Conservation (phyloP, 2,797 vertebrate species). For the Potorous gilbertii region DNA sequence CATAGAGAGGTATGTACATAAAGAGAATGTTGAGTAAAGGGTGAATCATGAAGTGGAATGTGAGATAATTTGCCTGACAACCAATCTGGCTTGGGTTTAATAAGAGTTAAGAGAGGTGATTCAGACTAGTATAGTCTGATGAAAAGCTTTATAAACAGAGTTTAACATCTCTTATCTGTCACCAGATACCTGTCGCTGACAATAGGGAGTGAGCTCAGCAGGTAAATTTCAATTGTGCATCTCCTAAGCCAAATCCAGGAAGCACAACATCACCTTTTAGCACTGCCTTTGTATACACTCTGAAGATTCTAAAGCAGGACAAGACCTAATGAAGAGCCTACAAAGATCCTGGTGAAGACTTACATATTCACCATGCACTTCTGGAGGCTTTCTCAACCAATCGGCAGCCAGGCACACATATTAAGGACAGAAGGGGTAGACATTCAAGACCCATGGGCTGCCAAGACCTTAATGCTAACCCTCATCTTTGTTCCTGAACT, state of each 20-base stretch:
- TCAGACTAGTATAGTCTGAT: neutral
- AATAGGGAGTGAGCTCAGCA: neutral
- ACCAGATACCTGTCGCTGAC: neutral
- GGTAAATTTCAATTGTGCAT: neutral
- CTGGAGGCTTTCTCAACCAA: neutral
- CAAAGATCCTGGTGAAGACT: neutral
- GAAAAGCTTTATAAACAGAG: neutral
- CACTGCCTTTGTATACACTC: neutral
- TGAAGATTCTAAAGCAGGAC: neutral
- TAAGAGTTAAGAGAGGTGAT: neutral
- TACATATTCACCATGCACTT: neutral
- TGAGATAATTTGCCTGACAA: fast-evolving
- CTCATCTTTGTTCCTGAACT: neutral
- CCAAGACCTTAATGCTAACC: neutral
- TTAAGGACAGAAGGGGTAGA: neutral
- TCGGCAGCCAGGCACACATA: neutral
- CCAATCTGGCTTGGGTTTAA: neutral
- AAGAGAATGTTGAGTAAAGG: neutral
- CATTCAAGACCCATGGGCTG: neutral
- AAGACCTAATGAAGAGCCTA: neutral
- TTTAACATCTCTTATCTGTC: neutral
- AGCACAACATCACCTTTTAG: neutral
- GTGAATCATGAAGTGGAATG: neutral
- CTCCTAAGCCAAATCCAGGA: neutral
- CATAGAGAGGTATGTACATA: neutral